Evolutionary conservation across 2,113 vertebrate species (phyloP), one percentile per base, ranked within the genome.

Genomic region (Erpornis zantholeuca): DNA sequence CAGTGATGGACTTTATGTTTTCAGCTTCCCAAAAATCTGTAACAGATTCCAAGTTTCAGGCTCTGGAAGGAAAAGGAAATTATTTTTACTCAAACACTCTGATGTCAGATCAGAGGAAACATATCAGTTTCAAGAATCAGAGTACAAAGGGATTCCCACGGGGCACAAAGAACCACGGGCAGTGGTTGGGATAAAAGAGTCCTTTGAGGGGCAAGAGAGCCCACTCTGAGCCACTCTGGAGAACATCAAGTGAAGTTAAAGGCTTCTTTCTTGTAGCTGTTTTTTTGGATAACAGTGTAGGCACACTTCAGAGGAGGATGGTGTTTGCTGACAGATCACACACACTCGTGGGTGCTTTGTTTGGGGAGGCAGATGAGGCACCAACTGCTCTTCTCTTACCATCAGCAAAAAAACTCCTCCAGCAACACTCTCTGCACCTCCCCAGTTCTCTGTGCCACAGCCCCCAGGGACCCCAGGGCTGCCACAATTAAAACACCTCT

Each of bases 21-120:
- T 80, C 78, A 84, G 44, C 56, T 85, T 66, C 54, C 6, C 2
- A 27, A 40, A 75, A 29, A 73, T 44, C 60, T 75, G 7, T 14
- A 83, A 60, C 49, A 88, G 64, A 91, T 92, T 88, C 85, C 79
- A 92, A 90, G 83, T 94, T 94, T 85, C 82, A 77, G 52, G 75
- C 77, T 73, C 42, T 77, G 93, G 88, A 71, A 94, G 40, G 63
- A 94, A 96, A 82, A 82, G 77, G 73, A 76, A 96, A 83, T 90
- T 83, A 87, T 92, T 92, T 94, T 75, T 94, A 44, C 56, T 73
- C 60, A 64, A 93, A 64, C 47, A 35, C 92, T 96, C 94, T 95
- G 90, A 89, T 95, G 92, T 90, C 84, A 90, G 95, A 95, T 91
- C 86, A 93, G 88, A 96, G 75, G 87, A 71, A 92, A 79, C 1